Evolutionary conservation across 2,888 invertebrate species (phyloP), one percentile per base, ranked within the genome.

Genomic region (Scelioninae gen. 2): DNA sequence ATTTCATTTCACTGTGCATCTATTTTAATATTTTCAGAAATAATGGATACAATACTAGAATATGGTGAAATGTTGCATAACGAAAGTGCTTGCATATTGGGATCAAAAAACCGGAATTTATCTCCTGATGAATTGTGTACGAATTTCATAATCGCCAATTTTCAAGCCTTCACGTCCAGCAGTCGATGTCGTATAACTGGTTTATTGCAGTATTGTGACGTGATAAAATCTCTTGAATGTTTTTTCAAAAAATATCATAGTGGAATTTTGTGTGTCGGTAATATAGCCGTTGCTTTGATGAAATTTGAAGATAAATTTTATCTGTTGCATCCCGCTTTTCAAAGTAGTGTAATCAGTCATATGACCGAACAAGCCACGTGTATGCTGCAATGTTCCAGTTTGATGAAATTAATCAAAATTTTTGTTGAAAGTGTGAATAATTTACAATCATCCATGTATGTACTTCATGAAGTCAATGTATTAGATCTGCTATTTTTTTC

Each of bases 21-120:
- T 31, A 33, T 33, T 33, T 33, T 33, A 2, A 31, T 25, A 11
- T 1, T 63, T 48, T 13, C 37, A 65, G 65, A 85, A 0, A 84
- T 91, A 0, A 80, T 92, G 2, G 91, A 92, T 81, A 88, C 89
- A 0, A 86, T 91, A 2, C 78, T 92, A 7, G 90, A 89, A 76
- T 91, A 91, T 71, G 92, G 92, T 0, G 91, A 92, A 82, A 81
- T 89, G 0, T 81, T 92, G 2, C 89, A 90, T 79, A 89, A 89
- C 1, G 85, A 85, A 52, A 81, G 81, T 25, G 78, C 77, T 0
- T 74, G 80, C 0, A 68, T 76, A 0, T 63, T 69, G 11, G 78
- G 78, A 0, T 75, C 81, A 0, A 82, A 81, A 0, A 74, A 78
- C 11, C 76, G 83, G 7, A 83, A 80, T 22, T 74, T 85, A 1